Evolutionary conservation across 2,797 vertebrate species (phyloP).

Genomic region (Pipistrellus kuhlii): DNA sequence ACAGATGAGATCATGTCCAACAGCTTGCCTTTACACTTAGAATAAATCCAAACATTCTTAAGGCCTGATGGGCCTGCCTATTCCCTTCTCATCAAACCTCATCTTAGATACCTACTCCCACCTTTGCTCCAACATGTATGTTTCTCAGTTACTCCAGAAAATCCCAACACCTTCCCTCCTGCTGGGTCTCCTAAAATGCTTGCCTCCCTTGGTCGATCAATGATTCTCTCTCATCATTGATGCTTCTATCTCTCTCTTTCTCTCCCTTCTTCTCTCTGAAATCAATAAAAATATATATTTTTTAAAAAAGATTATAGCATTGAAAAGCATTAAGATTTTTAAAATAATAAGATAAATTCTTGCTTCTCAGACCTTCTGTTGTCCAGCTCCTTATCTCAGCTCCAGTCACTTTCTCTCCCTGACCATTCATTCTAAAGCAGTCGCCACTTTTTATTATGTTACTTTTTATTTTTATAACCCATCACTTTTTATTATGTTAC

Average conservation of each 20-base stretch:
- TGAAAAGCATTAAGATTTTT: no score
- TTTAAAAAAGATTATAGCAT: no score
- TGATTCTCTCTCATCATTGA: no score
- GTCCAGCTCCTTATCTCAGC: neutral
- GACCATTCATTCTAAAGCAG: neutral
- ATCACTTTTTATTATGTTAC: neutral
- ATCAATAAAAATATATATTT: no score
- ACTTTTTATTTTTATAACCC: neutral
- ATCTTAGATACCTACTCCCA: neutral
- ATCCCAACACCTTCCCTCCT: neutral
- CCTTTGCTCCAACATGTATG: neutral
- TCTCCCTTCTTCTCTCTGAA: no score
- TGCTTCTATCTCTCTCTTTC: no score
- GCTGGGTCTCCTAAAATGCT: neutral
- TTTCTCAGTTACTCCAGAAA: neutral
- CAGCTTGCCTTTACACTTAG: neutral
- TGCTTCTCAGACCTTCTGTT: neutral
- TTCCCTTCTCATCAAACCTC: neutral
- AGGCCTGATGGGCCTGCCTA: neutral
- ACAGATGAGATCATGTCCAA: neutral
- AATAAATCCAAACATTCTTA: neutral
- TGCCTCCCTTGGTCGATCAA: neutral
- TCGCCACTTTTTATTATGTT: neutral
- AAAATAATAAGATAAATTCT: neutral
- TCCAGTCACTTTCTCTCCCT: constrained; percentile 3